Percentiles rank a stretch among this genome's conserved stretches.
These are phyloP conservation scores for Drosophila algonquin DNA, from an alignment of 2,888 invertebrate species.

Conservation along the genomic window DNA sequence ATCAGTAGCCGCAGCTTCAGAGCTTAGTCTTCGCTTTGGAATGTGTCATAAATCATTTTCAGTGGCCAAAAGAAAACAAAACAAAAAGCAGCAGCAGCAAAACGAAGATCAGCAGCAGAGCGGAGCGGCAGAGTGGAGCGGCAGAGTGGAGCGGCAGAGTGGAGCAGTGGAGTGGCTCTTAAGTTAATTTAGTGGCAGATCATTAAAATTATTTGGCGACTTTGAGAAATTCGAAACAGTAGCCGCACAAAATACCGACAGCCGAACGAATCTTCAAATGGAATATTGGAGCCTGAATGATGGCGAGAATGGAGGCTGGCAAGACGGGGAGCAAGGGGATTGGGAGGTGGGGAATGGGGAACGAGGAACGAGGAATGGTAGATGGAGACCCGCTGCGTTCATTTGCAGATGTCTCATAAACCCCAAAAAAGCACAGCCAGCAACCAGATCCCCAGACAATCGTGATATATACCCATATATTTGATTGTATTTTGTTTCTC, in stretches of 20 bases:
- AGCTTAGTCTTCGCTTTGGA: conserved; percentile 40
- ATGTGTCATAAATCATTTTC: conserved; percentile 51
- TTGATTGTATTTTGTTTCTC: conserved; percentile 17
- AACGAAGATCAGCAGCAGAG: conserved; percentile 14
- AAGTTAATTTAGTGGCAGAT: conserved; percentile 56
- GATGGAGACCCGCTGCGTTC: conserved; percentile 41
- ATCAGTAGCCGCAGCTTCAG: conserved; percentile 30
- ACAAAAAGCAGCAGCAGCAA: not conserved
- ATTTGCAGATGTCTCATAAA: conserved; percentile 53
- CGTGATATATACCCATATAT: conserved; percentile 22
- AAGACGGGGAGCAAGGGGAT: not conserved
- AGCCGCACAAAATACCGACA: conserved; percentile 72
- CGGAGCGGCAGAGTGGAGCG: conserved; percentile 18
- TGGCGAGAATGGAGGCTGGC: conserved; percentile 24
- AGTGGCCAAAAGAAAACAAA: conserved; percentile 17
- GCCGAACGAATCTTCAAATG: conserved; percentile 72
- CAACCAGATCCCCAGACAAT: conserved; percentile 30
- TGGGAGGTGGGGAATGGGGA: conserved; percentile 5
- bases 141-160: conserved; percentile 1
- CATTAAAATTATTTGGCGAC: conserved; percentile 62
- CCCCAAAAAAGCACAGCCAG: conserved; percentile 13
- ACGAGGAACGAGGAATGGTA: conserved; percentile 21
- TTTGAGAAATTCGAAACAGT: conserved; percentile 71
- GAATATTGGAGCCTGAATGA: conserved; percentile 46
- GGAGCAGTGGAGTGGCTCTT: conserved; percentile 40